Percentiles rank a stretch among this genome's conserved stretches.
phyloP scores from a whole-genome alignment of 2,888 invertebrate genomes.

The Cephus nigrinus region DNA sequence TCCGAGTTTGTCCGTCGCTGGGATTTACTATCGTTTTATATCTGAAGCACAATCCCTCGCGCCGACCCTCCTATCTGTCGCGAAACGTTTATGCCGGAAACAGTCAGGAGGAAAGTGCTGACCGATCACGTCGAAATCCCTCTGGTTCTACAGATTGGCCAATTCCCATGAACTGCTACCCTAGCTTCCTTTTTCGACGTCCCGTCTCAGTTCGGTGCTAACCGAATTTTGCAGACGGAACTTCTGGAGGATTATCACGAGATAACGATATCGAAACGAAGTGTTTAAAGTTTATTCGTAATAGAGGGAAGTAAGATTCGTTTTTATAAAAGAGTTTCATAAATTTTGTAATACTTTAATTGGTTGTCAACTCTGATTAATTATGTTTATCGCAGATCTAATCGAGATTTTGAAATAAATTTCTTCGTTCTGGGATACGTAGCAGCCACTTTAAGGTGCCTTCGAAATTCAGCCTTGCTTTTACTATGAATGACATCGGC shows the following conservation, averaged over 20 bases:
- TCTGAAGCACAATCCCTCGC: background rate
- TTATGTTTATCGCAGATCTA: background rate
- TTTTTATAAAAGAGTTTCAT: background rate
- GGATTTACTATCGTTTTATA: background rate
- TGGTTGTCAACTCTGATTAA: background rate
- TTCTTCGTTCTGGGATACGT: background rate
- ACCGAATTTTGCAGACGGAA: background rate
- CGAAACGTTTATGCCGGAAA: background rate
- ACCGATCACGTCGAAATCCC: slow-evolving; percentile 14
- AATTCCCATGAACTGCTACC: background rate
- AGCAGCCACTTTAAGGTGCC: too few relatives aligned
- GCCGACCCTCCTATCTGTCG: background rate
- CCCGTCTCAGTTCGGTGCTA: background rate
- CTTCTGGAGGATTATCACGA: background rate
- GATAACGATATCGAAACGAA: background rate
- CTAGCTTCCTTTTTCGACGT: background rate
- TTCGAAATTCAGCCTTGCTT: background rate
- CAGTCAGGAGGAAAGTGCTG: slow-evolving; percentile 13
- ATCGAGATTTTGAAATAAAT: background rate
- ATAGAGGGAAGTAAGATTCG: background rate
- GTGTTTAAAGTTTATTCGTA: background rate
- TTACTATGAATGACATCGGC: background rate
- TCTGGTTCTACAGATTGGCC: slow-evolving; percentile 6
- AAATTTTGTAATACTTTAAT: background rate
- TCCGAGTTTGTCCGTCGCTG: background rate